Percentiles rank a stretch among this genome's conserved stretches.
phyloP scores from a whole-genome alignment of 2,888 invertebrate genomes.

The Tigriopus californicus region DNA sequence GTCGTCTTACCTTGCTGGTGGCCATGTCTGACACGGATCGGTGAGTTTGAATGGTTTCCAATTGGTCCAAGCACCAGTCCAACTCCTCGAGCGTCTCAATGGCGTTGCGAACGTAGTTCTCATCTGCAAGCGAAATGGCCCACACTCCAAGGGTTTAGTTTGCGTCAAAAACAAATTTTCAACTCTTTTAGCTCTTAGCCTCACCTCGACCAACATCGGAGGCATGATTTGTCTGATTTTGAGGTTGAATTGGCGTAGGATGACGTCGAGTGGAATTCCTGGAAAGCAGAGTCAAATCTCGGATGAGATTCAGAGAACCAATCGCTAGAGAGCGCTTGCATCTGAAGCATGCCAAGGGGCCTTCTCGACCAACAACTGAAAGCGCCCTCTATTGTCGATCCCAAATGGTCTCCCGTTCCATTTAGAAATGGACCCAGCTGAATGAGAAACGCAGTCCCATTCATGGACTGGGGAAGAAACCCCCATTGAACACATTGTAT shows the following conservation, averaged over 20 bases:
- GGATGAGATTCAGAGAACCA: no score
- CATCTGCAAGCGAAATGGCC: slow-evolving; percentile 37
- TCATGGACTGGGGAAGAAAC: no score
- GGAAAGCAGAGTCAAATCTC: no score
- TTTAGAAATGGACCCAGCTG: no score
- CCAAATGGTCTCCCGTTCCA: no score
- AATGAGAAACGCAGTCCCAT: no score
- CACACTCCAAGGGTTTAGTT: not conserved
- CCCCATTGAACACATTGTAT: no score
- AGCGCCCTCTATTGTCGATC: no score
- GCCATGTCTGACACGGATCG: slow-evolving; percentile 99
- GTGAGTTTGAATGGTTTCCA: slow-evolving; percentile 98
- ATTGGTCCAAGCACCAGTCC: slow-evolving; percentile 98
- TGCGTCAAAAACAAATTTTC: not conserved
- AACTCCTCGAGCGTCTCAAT: slow-evolving; percentile 94
- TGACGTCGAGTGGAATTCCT: no score
- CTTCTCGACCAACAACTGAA: no score
- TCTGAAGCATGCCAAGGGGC: no score
- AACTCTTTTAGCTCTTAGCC: not conserved
- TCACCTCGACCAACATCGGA: not conserved
- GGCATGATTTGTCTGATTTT: not conserved
- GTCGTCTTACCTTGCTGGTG: slow-evolving; percentile 69
- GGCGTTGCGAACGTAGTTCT: slow-evolving; percentile 77
- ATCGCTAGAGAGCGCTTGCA: no score
- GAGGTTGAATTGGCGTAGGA: not conserved